Percentiles rank a stretch among this genome's conserved stretches.
Evolutionary conservation across 1,140 invertebrate species (phyloP).

Genomic region (Calycopis cecrops): DNA sequence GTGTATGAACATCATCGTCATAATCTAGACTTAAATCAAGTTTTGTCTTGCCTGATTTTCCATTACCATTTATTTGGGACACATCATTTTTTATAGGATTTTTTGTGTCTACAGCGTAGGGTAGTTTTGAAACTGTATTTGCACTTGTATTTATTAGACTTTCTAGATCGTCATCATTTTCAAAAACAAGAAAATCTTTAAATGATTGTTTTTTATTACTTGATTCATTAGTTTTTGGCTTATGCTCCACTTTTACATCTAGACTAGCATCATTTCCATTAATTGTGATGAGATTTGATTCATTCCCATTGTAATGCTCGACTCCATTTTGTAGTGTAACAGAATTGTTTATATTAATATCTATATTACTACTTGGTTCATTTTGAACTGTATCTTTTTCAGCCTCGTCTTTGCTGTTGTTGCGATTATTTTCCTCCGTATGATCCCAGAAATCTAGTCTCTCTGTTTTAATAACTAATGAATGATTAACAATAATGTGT

Average conservation of each 20-base stretch:
- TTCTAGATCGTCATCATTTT: slow-evolving; percentile 15
- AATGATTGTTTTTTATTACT: not conserved
- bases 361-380: not conserved
- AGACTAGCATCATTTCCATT: slow-evolving; percentile 1
- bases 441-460: not conserved
- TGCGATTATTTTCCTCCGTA: not conserved
- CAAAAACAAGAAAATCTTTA: slow-evolving; percentile 16
- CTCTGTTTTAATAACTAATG: slow-evolving; percentile 9
- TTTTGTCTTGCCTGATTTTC: too few species aligned
- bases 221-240: too few species aligned
- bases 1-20: not conserved
- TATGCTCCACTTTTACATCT: not conserved
- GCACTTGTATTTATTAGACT: too few species aligned
- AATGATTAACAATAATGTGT: slow-evolving; percentile 18
- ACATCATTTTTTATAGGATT: too few species aligned
- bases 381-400: not conserved
- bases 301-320: not conserved
- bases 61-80: too few species aligned
- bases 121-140: too few species aligned
- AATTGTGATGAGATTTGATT: not conserved
- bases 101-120: too few species aligned
- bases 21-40: too few species aligned
- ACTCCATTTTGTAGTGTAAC: not conserved
- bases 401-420: not conserved
- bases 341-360: not conserved